phyloP scores from a whole-genome alignment of 2,797 vertebrate genomes.

The Pseudotriccus pelzelni region DNA sequence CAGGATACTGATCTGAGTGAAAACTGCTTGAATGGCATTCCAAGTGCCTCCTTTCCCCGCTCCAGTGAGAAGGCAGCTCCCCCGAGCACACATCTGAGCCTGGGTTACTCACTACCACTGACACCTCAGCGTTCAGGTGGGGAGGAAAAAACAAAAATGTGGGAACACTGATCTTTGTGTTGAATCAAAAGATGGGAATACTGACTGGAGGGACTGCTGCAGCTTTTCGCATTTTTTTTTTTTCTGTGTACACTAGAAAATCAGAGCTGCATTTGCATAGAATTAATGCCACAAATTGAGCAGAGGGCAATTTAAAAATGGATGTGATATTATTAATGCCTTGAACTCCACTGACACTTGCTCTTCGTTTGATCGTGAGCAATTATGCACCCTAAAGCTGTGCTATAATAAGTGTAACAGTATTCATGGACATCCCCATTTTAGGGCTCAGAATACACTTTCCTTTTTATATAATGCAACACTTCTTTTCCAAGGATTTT shows the following conservation, averaged over 20 bases:
- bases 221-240: background rate
- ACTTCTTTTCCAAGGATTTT: background rate
- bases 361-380: background rate
- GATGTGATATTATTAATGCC: background rate
- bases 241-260: background rate
- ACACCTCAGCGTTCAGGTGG: background rate
- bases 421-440: background rate
- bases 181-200: background rate
- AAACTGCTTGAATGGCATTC: conserved; percentile 58
- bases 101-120: background rate
- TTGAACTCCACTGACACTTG: background rate
- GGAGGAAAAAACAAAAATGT: background rate
- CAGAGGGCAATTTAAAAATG: background rate
- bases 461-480: background rate
- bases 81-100: background rate
- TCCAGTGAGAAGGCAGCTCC: background rate
- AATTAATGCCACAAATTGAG: background rate
- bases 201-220: background rate
- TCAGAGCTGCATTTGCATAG: background rate
- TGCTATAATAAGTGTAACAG: background rate
- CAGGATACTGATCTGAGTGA: conserved; percentile 54
- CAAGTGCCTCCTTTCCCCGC: background rate
- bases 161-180: background rate
- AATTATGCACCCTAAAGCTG: background rate
- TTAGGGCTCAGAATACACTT: background rate